Evolutionary conservation across 2,113 vertebrate species (phyloP), one percentile per base, ranked within the genome.

Genomic region (Taurulus bubalis): DNA sequence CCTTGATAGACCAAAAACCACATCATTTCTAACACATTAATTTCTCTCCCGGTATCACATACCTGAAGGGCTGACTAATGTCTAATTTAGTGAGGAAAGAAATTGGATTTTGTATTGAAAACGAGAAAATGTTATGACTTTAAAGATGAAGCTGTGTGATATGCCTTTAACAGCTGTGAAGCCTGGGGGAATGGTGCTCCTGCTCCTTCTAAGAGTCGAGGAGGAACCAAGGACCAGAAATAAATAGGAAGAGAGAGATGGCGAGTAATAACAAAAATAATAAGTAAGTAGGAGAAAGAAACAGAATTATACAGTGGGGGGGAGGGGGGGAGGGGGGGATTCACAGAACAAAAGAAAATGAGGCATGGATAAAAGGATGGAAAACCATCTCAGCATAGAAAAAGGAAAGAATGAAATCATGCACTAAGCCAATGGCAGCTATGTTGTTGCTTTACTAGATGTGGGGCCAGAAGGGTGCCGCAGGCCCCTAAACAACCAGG

Each of bases 11-110:
- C 79, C 1, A 16, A 83, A 58, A 86, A 80, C 71, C 79, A 75
- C 56, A 77, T 66, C 0, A 85, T 87, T 89, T 87, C 76, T 65
- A 40, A 69, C 14, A 59, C 58, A 79, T 85, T 89, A 68, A 85
- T 89, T 85, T 84, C 58, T 77, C 72, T 69, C 49, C 68, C 36
- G 65, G 60, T 76, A 78, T 83, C 26, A 24, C 70, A 75, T 66
- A 84, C 85, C 81, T 86, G 67, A 87, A 90, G 71, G 86, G 81
- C 84, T 82, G 80, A 90, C 78, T 85, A 86, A 89, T 71, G 69
- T 84, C 72, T 81, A 79, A 83, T 87, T 90, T 85, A 82, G 71
- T 8, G 38, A 66, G 69, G 42, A 60, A 77, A 59, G 85, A 89
- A 89, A 89, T 89, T 86, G 73, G 77, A 82, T 84, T 85, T 83